A percentile compares a stretch with the other conserved stretches of the same genome.
These are phyloP conservation scores for Sinocyclocheilus grahami DNA, from an alignment of 2,113 vertebrate species.

Conservation along the genomic window DNA sequence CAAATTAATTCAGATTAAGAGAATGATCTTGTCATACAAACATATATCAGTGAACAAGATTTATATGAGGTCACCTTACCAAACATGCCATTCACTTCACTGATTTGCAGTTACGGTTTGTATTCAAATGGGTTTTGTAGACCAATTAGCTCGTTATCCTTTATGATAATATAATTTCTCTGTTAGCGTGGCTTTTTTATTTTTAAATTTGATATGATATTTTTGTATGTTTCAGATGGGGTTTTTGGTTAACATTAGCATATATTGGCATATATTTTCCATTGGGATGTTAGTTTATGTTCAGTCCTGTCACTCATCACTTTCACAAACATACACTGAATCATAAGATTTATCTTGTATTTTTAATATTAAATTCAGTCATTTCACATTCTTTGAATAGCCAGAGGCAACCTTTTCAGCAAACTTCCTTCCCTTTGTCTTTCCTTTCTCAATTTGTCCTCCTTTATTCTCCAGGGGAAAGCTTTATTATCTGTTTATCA, in stretches of 20 bases:
- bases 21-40: too few relatives aligned
- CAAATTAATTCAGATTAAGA: too few relatives aligned
- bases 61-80: too few relatives aligned
- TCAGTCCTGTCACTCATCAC: not conserved
- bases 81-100: too few relatives aligned
- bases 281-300: not conserved
- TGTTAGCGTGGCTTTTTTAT: too few relatives aligned
- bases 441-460: not conserved
- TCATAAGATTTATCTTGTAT: not conserved
- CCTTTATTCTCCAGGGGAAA: not conserved
- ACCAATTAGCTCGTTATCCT: too few relatives aligned
- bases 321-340: not conserved
- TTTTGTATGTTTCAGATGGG: too few relatives aligned
- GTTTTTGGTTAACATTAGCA: too few relatives aligned
- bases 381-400: not conserved
- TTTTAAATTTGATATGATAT: not conserved
- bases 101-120: not conserved
- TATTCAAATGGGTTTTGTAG: not conserved
- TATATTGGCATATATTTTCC: not conserved
- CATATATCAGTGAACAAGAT: too few relatives aligned
- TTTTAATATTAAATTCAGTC: not conserved
- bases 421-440: not conserved
- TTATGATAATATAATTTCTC: too few relatives aligned
- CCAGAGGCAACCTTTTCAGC: not conserved
- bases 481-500: slow-evolving; percentile 20